Conservation (phyloP, 2,888 invertebrate genomes). For the Arge pagana region DNA sequence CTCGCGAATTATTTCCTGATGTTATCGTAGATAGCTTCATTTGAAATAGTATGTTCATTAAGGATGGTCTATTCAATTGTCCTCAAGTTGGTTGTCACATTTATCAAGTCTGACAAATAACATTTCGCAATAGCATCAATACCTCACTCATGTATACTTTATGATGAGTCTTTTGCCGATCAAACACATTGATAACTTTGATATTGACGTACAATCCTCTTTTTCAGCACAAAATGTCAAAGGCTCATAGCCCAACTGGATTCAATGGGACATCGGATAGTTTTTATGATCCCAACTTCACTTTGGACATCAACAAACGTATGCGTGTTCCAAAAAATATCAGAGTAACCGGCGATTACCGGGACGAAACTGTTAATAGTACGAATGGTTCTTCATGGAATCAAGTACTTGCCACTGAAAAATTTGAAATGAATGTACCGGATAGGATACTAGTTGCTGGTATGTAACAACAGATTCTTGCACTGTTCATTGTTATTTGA, state of each 20-base stretch:
- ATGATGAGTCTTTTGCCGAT: too few relatives aligned
- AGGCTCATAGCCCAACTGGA: constrained; percentile 66
- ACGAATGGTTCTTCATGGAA: constrained; percentile 67
- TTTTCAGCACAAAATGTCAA: constrained; percentile 67
- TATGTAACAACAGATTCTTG: constrained; percentile 65
- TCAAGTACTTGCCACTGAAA: constrained; percentile 62
- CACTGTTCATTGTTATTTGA: too few relatives aligned
- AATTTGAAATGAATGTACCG: constrained; percentile 90
- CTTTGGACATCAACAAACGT: constrained; percentile 77
- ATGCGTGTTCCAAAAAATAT: constrained; percentile 84
- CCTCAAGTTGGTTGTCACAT: too few relatives aligned
- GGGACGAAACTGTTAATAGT: constrained; percentile 68
- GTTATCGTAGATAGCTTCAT: too few relatives aligned
- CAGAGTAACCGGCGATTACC: constrained; percentile 73
- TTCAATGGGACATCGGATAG: constrained; percentile 66
- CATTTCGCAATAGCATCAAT: too few relatives aligned
- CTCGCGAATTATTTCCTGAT: too few relatives aligned
- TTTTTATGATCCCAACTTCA: constrained; percentile 72
- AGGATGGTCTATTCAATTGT: too few relatives aligned
- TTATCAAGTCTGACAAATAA: too few relatives aligned
- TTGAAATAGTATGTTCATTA: too few relatives aligned
- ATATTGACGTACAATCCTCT: too few relatives aligned
- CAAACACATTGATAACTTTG: too few relatives aligned
- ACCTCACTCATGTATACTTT: too few relatives aligned
- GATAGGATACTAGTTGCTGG: constrained; percentile 91